These are phyloP conservation scores for Pterois miles DNA, from an alignment of 2,797 vertebrate genomes.

Conservation along the genomic window DNA sequence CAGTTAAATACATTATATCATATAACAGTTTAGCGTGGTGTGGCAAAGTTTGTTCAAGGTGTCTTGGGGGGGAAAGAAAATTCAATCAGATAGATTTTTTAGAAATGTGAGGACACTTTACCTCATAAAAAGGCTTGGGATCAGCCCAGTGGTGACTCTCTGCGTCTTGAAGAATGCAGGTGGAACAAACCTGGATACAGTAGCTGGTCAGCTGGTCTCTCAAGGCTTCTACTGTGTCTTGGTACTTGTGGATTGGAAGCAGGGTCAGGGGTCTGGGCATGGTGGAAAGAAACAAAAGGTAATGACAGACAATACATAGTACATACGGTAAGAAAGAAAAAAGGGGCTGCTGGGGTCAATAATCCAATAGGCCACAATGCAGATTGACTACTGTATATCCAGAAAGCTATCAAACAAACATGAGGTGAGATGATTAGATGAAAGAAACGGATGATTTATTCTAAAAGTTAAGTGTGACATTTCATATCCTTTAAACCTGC, in stretches of 20 bases:
- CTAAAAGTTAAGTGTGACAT: conserved; percentile 53
- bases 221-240: conserved; percentile 85
- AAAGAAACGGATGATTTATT: conserved; percentile 62
- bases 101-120: conserved; percentile 64
- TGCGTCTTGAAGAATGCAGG: conserved; percentile 93
- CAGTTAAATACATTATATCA: background rate
- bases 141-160: conserved; percentile 96
- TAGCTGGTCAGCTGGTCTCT: conserved; percentile 91
- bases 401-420: conserved; percentile 46
- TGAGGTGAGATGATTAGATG: conserved; percentile 45
- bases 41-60: background rate
- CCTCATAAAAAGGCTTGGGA: conserved; percentile 96
- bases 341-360: background rate
- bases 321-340: conserved; percentile 15
- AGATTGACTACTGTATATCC: conserved; percentile 43
- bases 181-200: conserved; percentile 89
- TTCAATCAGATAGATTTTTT: background rate
- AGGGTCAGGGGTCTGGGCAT: conserved; percentile 86
- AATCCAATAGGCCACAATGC: conserved; percentile 10
- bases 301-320: conserved; percentile 1
- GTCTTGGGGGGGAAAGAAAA: background rate
- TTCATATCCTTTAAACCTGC: conserved; percentile 60
- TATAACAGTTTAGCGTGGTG: background rate
- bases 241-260: conserved; percentile 89
- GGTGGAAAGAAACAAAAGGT: conserved; percentile 33